Base-by-base conservation (phyloP, 1,140 invertebrate genomes). In the Mya arenaria region DNA sequence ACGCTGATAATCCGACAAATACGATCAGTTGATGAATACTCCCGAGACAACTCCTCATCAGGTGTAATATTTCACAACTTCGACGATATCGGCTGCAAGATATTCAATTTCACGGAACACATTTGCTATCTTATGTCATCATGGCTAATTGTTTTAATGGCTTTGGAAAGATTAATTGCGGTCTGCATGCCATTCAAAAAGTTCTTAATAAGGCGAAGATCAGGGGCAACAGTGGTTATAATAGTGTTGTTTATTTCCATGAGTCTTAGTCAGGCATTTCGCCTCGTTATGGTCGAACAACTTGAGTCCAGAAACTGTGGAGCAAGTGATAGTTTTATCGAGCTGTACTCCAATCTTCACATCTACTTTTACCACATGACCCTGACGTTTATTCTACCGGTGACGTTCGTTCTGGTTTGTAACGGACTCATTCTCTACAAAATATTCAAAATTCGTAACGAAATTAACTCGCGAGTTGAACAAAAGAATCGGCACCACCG, bases 121-220 rank as follows among this genome's bases (percentile, higher is more conserved):
- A 80, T 89, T 19, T 80, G 83, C 34, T 87, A 87, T 63, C 71
- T 91, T 25, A 90, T 91, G 87, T 87, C 87, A 5, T 87, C 88
- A 13, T 91, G 90, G 90, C 78, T 90, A 4, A 87, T 91, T 17
- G 88, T 90, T 13, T 82, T 75, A 39, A 88, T 91, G 87, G 86
- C 90, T 1, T n/a, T 89, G 13, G 90, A 91, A 62, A 82, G 90
- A 48, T 44, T 90, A 17, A 79, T 89, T 25, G 90, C 88, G 10
- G 86, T 91, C 2, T 85, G 75, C 79, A 84, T 88, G 48, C 90
- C 90, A 15, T 88, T 91, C 68, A 82, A 85, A 71, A 86, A 84
- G 52, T 65, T 82, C 68, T 62, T 71, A 19, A 78, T 88, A 77
- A 86, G 85, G 65, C 84, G 75, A 8, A 83, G 85, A 68, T 65